Conservation (phyloP, 2,888 invertebrate genomes). For the Lycocerus yunnanus region DNA sequence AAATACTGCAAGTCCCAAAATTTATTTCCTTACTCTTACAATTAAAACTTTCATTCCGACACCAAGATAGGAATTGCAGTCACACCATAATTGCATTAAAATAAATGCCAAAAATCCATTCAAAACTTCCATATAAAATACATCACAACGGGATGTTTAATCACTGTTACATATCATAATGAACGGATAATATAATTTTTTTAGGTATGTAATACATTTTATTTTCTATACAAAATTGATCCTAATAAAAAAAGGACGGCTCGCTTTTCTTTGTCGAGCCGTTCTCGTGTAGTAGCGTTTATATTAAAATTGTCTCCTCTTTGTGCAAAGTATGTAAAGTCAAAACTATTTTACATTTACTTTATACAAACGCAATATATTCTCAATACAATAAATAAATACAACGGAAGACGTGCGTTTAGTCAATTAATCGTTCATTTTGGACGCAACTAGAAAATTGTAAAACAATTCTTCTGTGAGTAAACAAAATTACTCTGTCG, state of each 20-base stretch:
- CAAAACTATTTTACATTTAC: constrained; percentile 11
- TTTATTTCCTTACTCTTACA: constrained; percentile 47
- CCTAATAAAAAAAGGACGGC: constrained; percentile 47
- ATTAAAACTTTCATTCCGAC: constrained; percentile 54
- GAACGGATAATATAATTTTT: constrained; percentile 48
- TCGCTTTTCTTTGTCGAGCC: constrained; percentile 20
- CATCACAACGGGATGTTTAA: constrained; percentile 49
- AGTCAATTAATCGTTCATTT: not conserved
- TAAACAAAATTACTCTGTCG: not conserved
- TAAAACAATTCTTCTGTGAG: not conserved
- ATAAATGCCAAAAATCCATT: constrained; percentile 32
- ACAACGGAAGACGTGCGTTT: constrained; percentile 25
- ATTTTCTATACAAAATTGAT: constrained; percentile 56
- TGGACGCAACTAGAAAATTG: not conserved
- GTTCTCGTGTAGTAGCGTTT: constrained; percentile 19
- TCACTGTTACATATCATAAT: constrained; percentile 38
- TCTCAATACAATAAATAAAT: constrained; percentile 24
- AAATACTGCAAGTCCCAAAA: constrained; percentile 47
- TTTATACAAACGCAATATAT: constrained; percentile 24
- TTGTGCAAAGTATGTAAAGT: constrained; percentile 16
- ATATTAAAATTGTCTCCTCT: constrained; percentile 1
- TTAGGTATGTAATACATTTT: constrained; percentile 53
- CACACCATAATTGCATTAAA: constrained; percentile 41
- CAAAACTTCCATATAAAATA: constrained; percentile 49
- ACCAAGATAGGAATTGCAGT: constrained; percentile 53